A percentile compares a stretch with the other conserved stretches of the same genome.
These are phyloP conservation scores for Plutomurus gul DNA, from an alignment of 1,140 invertebrate species.

Conservation along the genomic window DNA sequence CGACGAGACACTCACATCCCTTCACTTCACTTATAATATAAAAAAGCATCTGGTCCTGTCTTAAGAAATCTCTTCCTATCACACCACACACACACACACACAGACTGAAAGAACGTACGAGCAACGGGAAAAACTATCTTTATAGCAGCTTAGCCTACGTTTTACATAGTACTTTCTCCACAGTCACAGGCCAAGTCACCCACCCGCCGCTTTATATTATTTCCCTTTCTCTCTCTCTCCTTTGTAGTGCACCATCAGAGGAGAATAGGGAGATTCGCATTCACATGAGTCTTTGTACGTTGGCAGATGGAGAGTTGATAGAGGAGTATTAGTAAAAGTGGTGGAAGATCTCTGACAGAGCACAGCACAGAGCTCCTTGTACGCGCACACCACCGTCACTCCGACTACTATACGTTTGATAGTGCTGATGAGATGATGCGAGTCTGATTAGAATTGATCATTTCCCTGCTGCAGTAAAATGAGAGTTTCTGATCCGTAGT, in stretches of 20 bases:
- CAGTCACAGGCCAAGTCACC: neutral
- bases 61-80: neutral
- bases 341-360: no score
- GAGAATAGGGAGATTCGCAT: no score
- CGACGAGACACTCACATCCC: neutral
- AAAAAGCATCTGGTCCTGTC: neutral
- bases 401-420: neutral
- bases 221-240: neutral
- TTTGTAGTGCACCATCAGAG: no score
- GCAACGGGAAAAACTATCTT: neutral
- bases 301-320: no score
- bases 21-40: neutral
- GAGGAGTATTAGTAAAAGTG: no score
- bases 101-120: neutral
- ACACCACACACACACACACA: neutral
- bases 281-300: no score
- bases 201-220: neutral
- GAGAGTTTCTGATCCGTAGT: conserved; percentile 17
- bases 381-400: no score
- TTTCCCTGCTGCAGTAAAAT: conserved; percentile 4
- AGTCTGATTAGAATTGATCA: conserved; percentile 29
- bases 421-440: conserved; percentile 3
- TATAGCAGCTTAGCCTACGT: neutral
- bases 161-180: neutral
- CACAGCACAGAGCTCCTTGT: no score